Conservation (phyloP, 2,888 invertebrate genomes). For the Allacma fusca region DNA sequence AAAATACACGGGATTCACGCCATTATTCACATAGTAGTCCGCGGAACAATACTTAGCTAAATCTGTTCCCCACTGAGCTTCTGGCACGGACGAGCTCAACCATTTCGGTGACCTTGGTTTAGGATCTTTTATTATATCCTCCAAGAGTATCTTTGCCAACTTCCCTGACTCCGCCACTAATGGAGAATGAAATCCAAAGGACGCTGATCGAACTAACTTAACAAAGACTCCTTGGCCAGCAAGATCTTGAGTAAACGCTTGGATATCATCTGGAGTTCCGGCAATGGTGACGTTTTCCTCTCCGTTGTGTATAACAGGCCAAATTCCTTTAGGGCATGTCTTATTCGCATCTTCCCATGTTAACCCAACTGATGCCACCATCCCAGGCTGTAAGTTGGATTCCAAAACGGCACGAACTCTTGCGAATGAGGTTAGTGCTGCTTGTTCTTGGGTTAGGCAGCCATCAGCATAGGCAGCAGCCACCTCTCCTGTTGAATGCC, state of each 20-base stretch:
- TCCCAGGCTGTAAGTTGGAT: conserved; percentile 62
- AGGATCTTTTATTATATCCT: conserved; percentile 61
- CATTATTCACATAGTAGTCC: conserved; percentile 87
- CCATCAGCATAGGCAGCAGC: conserved; percentile 97
- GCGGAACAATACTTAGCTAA: conserved; percentile 76
- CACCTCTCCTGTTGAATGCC: conserved; percentile 92
- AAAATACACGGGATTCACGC: conserved; percentile 77
- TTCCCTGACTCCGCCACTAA: conserved; percentile 64
- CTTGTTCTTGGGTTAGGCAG: conserved; percentile 90
- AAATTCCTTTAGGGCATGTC: conserved; percentile 79
- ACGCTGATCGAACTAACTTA: conserved; percentile 83
- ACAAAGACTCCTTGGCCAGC: conserved; percentile 80
- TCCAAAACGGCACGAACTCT: conserved; percentile 69
- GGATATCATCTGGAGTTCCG: conserved; percentile 77
- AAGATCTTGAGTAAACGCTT: conserved; percentile 74
- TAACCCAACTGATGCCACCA: conserved; percentile 67
- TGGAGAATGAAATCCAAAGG: conserved; percentile 80
- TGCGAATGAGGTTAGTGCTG: conserved; percentile 71
- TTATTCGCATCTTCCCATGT: conserved; percentile 71
- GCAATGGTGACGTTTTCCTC: conserved; percentile 92
- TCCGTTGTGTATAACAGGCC: conserved; percentile 93
- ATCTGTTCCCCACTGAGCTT: conserved; percentile 74
- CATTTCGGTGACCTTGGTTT: conserved; percentile 73
- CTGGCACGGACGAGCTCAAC: conserved; percentile 85
- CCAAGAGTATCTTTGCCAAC: conserved; percentile 47